Percentiles rank a stretch among this genome's conserved stretches.
Evolutionary conservation across 2,113 vertebrate species (phyloP).

Genomic region (Lepus americanus): DNA sequence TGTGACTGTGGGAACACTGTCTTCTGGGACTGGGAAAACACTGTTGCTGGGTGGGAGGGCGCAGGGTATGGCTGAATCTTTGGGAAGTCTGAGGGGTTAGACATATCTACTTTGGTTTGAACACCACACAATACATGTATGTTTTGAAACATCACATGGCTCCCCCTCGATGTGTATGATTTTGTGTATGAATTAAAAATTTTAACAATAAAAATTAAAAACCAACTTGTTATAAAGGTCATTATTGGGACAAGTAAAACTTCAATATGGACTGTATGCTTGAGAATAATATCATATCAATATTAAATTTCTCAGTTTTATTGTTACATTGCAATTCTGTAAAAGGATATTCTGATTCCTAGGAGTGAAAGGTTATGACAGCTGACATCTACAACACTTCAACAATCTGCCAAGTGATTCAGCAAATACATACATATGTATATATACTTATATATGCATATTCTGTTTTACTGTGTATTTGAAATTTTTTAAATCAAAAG

Average conservation of each 20-base stretch:
- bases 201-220: no score
- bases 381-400: neutral
- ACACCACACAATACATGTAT: no score
- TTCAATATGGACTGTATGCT: neutral
- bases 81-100: no score
- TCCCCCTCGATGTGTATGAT: no score
- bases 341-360: neutral
- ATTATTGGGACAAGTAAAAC: neutral
- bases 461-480: neutral
- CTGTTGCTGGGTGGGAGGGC: no score
- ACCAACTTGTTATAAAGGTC: neutral
- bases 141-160: no score
- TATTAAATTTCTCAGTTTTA: neutral
- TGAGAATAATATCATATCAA: neutral
- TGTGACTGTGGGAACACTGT: no score
- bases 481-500: neutral
- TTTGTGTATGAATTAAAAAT: no score
- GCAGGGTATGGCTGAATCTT: no score
- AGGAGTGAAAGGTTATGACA: neutral
- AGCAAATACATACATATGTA: neutral
- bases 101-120: no score
- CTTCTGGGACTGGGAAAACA: no score
- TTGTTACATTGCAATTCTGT: neutral
- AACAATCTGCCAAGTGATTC: neutral
- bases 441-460: neutral